These are phyloP conservation scores for Chelonus insularis DNA, from an alignment of 1,140 invertebrate genomes.

Conservation along the genomic window DNA sequence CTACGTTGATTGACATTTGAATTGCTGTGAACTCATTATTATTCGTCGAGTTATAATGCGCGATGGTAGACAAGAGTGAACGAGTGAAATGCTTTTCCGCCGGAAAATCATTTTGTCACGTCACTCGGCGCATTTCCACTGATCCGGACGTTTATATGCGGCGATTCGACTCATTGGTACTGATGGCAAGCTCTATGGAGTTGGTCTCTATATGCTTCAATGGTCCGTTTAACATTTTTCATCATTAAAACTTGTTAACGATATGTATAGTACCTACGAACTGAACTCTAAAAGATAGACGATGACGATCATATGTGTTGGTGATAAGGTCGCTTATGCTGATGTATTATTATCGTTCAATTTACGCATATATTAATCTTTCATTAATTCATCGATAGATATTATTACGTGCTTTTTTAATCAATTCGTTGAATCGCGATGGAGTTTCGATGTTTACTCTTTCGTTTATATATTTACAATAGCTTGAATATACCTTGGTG, in stretches of 20 bases:
- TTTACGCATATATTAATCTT: too few relatives aligned
- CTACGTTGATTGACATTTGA: slow-evolving; percentile 54
- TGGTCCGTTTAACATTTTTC: slow-evolving; percentile 3
- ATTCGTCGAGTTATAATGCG: slow-evolving; percentile 56
- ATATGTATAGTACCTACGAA: neutral
- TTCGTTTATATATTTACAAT: too few relatives aligned
- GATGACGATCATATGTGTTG: too few relatives aligned
- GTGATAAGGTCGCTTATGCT: too few relatives aligned
- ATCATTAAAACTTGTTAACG: neutral
- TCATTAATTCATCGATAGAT: too few relatives aligned
- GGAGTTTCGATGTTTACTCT: too few relatives aligned
- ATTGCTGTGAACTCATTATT: slow-evolving; percentile 51
- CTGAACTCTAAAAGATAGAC: too few relatives aligned
- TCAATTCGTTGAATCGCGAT: too few relatives aligned
- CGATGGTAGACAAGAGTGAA: neutral
- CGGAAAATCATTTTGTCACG: slow-evolving; percentile 37
- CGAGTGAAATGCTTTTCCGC: slow-evolving; percentile 41
- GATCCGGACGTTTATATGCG: neutral
- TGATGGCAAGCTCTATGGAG: neutral
- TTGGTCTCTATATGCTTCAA: neutral
- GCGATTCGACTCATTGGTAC: slow-evolving; percentile 9
- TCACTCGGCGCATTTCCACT: slow-evolving; percentile 19
- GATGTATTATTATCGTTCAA: too few relatives aligned
- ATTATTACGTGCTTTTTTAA: too few relatives aligned
- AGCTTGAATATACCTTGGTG: too few relatives aligned